Evolutionary conservation across 2,113 vertebrate genomes (phyloP).

Genomic region (Channa argus): DNA sequence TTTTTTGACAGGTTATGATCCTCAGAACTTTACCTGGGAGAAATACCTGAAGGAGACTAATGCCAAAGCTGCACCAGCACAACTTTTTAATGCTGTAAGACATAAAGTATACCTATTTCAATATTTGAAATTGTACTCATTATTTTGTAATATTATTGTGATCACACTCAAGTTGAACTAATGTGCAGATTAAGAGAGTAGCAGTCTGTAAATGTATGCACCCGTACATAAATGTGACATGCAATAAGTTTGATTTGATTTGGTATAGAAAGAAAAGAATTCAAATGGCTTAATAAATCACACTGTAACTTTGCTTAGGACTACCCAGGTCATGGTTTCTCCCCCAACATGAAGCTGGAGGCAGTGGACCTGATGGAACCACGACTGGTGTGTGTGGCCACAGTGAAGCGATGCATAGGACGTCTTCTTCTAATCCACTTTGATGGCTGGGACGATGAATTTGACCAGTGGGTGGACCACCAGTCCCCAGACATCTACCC

Average conservation of each 20-base stretch:
- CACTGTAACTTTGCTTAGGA: constrained; percentile 80
- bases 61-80: constrained; percentile 84
- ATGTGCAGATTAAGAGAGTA: background rate
- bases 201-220: background rate
- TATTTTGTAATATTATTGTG: too few species aligned
- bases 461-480: constrained; percentile 97
- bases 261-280: background rate
- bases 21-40: constrained; percentile 88
- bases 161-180: background rate
- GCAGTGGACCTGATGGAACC: constrained; percentile 98
- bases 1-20: constrained; percentile 83
- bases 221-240: too few species aligned
- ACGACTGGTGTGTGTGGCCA: constrained; percentile 95
- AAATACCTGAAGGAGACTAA: constrained; percentile 88
- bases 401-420: constrained; percentile 88
- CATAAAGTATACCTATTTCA: background rate
- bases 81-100: constrained; percentile 93
- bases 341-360: constrained; percentile 93
- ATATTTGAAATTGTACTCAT: too few species aligned
- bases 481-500: constrained; percentile 97
- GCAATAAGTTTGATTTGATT: background rate
- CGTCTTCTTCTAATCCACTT: constrained; percentile 95
- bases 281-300: background rate
- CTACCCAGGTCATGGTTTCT: constrained; percentile 90
- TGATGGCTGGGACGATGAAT: constrained; percentile 96